Evolutionary conservation across 2,888 invertebrate genomes (phyloP).

Genomic region (Heliconius erato): DNA sequence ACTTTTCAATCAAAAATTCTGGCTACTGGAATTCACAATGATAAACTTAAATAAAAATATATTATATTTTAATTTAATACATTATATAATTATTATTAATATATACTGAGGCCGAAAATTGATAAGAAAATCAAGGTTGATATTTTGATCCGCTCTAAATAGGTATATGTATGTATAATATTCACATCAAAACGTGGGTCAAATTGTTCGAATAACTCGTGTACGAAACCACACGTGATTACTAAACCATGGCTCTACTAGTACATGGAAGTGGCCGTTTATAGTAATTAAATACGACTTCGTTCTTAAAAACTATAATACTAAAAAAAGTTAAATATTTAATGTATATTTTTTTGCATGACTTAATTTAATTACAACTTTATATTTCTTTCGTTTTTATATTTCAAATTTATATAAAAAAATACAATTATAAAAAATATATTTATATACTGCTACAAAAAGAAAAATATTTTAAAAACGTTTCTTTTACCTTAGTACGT

Average conservation of each 20-base stretch:
- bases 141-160: not conserved
- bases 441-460: not conserved
- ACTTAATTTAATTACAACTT: not conserved
- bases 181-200: constrained; percentile 12
- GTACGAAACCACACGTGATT: constrained; percentile 27
- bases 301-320: not conserved
- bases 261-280: constrained; percentile 7
- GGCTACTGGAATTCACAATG: too few relatives aligned
- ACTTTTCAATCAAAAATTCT: too few relatives aligned
- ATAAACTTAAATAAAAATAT: too few relatives aligned
- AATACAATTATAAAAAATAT: not conserved
- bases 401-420: not conserved
- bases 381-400: not conserved
- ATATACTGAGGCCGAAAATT: not conserved
- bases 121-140: constrained; percentile 1
- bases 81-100: not conserved
- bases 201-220: constrained; percentile 21
- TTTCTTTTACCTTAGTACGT: not conserved
- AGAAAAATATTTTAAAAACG: not conserved
- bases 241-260: constrained; percentile 8
- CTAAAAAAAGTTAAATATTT: not conserved
- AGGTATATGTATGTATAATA: not conserved
- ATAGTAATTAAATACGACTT: constrained; percentile 1
- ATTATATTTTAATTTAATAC: too few relatives aligned
- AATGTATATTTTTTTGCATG: not conserved